phyloP scores from a whole-genome alignment of 2,888 invertebrate genomes.

The Sympetrum striolatum region DNA sequence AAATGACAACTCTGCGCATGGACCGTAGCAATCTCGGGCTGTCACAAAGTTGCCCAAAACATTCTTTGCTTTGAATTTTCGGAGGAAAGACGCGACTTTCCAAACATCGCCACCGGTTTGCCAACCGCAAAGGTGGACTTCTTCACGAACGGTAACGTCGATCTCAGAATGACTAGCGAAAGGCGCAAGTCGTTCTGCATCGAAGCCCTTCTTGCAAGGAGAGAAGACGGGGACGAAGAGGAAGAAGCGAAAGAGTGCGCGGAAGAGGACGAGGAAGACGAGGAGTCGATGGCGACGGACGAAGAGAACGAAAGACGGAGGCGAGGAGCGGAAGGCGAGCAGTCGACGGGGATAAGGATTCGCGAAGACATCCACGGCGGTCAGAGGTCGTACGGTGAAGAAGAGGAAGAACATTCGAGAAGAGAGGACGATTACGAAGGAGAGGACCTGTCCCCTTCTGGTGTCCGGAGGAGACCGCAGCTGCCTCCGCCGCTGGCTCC shows the following conservation, averaged over 20 bases:
- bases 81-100: no score
- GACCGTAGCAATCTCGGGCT: no score
- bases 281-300: slow-evolving; percentile 53
- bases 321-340: slow-evolving; percentile 51
- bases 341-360: slow-evolving; percentile 52
- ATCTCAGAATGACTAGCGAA: slow-evolving; percentile 44
- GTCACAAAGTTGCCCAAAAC: no score
- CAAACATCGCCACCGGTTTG: no score
- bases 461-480: slow-evolving; percentile 8
- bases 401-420: slow-evolving; percentile 59
- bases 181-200: slow-evolving; percentile 86
- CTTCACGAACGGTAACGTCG: not conserved
- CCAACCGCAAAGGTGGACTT: no score
- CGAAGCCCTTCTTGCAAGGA: slow-evolving; percentile 81
- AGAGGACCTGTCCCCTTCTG: slow-evolving; percentile 69
- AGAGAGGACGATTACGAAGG: slow-evolving; percentile 65
- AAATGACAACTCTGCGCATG: no score
- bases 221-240: slow-evolving; percentile 52
- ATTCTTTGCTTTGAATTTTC: no score
- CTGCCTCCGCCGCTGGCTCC: not conserved
- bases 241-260: slow-evolving; percentile 48
- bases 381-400: slow-evolving; percentile 55
- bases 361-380: slow-evolving; percentile 53
- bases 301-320: slow-evolving; percentile 55
- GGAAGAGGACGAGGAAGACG: not conserved